Evolutionary conservation across 1,140 invertebrate genomes (phyloP).

Genomic region (Triops longicaudatus): DNA sequence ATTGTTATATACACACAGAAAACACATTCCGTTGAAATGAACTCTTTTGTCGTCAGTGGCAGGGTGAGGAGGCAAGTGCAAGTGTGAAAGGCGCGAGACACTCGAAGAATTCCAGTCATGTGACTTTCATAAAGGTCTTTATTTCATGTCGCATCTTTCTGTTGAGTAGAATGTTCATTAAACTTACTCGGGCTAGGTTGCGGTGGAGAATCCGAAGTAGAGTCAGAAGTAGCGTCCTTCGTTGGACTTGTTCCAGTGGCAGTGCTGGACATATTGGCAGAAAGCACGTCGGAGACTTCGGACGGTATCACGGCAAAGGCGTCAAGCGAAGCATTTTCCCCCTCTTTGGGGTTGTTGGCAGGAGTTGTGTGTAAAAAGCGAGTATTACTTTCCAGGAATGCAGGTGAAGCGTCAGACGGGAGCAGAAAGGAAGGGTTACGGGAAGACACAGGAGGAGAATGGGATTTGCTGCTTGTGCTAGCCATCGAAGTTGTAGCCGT

Average conservation of each 20-base stretch:
- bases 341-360: background rate
- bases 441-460: conserved; percentile 24
- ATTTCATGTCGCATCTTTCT: conserved; percentile 1
- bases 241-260: background rate
- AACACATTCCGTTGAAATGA: conserved; percentile 8
- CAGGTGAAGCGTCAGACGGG: background rate
- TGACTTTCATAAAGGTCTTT: background rate
- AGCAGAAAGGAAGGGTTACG: background rate
- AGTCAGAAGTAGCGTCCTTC: background rate
- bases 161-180: conserved; percentile 6
- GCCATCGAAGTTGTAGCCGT: background rate
- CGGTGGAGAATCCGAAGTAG: conserved; percentile 8
- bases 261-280: background rate
- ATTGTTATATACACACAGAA: background rate
- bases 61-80: background rate
- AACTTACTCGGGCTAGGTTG: background rate
- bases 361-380: background rate
- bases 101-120: background rate
- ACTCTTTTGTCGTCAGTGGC: background rate
- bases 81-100: background rate
- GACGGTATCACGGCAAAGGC: background rate
- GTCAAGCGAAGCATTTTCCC: background rate
- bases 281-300: background rate
- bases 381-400: background rate
- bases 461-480: conserved; percentile 38